Conservation (phyloP, 2,797 vertebrate species). For the Rhincodon typus region DNA sequence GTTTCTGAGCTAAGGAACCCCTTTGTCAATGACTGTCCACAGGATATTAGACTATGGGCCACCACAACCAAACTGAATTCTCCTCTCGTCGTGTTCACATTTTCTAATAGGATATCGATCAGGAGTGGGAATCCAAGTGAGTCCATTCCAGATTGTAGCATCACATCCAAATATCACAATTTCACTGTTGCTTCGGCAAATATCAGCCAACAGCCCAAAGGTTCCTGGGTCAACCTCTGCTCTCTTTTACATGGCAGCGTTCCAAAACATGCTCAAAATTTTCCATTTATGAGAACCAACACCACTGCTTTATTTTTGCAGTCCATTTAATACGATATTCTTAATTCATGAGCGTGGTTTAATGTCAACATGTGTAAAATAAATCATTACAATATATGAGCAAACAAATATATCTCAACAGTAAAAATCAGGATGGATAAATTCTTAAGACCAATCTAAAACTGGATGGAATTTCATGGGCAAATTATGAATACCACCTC, state of each 20-base stretch:
- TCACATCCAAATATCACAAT: neutral
- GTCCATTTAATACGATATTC: neutral
- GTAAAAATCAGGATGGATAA: neutral
- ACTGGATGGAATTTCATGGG: neutral
- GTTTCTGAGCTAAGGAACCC: too few species aligned
- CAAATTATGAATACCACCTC: too few species aligned
- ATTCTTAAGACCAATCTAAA: neutral
- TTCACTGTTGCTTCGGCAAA: neutral
- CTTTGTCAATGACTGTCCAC: neutral
- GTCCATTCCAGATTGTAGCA: neutral
- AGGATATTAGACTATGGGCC: neutral
- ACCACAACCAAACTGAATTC: neutral
- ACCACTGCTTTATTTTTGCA: neutral
- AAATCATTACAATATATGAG: neutral
- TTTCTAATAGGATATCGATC: neutral
- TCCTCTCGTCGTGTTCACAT: neutral
- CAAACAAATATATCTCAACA: neutral
- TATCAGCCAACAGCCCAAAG: neutral
- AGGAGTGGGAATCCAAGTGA: neutral
- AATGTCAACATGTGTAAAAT: neutral
- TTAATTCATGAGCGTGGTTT: neutral
- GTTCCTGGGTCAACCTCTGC: neutral
- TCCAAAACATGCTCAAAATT: neutral
- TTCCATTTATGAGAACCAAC: neutral
- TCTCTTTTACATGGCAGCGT: neutral